Evolutionary conservation across 2,113 vertebrate genomes (phyloP).

Genomic region (Mastomys coucha): DNA sequence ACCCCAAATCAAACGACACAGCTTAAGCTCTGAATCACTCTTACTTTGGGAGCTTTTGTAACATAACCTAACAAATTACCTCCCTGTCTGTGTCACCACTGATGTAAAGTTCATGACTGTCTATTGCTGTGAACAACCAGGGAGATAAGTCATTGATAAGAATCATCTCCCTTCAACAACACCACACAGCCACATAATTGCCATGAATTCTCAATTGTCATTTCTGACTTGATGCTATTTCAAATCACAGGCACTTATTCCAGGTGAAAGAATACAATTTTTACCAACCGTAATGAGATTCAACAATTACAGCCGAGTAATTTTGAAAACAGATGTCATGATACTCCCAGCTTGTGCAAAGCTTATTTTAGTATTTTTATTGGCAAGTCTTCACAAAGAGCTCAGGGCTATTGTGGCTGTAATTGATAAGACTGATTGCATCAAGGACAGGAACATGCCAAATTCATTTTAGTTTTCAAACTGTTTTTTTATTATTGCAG

Average conservation of each 20-base stretch:
- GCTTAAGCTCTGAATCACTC: background rate
- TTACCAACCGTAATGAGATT: constrained; percentile 72
- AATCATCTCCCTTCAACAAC: constrained; percentile 31
- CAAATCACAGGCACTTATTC: constrained; percentile 65
- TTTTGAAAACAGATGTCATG: constrained; percentile 75
- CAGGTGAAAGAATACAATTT: constrained; percentile 72
- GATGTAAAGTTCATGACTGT: background rate
- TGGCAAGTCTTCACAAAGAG: constrained; percentile 61
- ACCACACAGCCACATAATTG: constrained; percentile 16
- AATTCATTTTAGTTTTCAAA: constrained; percentile 47
- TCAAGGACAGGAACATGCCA: constrained; percentile 34
- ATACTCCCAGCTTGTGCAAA: constrained; percentile 67
- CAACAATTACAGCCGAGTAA: constrained; percentile 68
- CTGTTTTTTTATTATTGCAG: constrained; percentile 12
- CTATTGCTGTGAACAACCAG: background rate
- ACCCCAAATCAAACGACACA: background rate
- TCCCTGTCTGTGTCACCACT: background rate
- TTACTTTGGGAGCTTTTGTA: background rate
- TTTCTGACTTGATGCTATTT: constrained; percentile 72
- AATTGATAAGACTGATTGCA: constrained; percentile 66
- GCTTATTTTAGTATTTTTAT: constrained; percentile 75
- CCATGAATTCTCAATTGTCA: constrained; percentile 39
- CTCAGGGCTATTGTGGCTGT: constrained; percentile 34
- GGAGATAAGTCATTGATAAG: constrained; percentile 31
- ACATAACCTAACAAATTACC: background rate